These are phyloP conservation scores for Pristionchus japonicus DNA, from an alignment of 2,888 invertebrate genomes.

Conservation along the genomic window DNA sequence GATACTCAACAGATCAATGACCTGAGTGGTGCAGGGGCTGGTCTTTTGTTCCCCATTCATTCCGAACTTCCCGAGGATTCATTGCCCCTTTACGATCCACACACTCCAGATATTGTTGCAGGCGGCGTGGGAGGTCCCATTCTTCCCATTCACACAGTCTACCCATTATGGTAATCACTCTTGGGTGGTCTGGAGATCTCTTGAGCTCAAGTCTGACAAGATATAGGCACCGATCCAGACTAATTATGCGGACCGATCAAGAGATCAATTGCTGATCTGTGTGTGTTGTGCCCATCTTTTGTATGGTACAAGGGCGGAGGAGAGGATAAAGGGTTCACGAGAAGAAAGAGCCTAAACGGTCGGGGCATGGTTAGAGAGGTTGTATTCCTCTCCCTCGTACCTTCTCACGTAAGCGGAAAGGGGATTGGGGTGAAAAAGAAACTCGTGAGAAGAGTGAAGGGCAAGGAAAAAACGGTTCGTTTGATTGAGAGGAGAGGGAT, in stretches of 20 bases:
- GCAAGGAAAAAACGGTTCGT: not conserved
- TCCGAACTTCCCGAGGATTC: not conserved
- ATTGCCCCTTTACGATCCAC: not conserved
- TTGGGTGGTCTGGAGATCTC: not conserved
- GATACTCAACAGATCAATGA: not conserved
- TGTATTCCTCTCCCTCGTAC: not conserved
- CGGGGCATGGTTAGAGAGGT: conserved; percentile 5
- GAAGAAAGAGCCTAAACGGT: conserved; percentile 12
- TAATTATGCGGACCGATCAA: conserved; percentile 20
- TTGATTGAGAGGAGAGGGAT: not conserved
- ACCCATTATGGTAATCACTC: conserved; percentile 7
- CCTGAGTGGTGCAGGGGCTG: not conserved
- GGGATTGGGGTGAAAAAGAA: not conserved
- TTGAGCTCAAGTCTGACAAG: not conserved
- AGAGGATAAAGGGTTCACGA: not conserved
- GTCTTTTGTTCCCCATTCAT: not conserved
- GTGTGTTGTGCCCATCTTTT: not conserved
- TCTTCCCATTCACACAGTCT: conserved; percentile 2
- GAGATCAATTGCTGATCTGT: not conserved
- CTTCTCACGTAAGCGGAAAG: not conserved
- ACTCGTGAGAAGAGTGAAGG: not conserved
- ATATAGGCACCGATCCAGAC: not conserved
- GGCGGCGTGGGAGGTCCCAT: not conserved
- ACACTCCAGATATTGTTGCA: not conserved
- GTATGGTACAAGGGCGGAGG: not conserved